Conservation (phyloP, 2,797 vertebrate species). For the Hypotaenidia philippensis region DNA sequence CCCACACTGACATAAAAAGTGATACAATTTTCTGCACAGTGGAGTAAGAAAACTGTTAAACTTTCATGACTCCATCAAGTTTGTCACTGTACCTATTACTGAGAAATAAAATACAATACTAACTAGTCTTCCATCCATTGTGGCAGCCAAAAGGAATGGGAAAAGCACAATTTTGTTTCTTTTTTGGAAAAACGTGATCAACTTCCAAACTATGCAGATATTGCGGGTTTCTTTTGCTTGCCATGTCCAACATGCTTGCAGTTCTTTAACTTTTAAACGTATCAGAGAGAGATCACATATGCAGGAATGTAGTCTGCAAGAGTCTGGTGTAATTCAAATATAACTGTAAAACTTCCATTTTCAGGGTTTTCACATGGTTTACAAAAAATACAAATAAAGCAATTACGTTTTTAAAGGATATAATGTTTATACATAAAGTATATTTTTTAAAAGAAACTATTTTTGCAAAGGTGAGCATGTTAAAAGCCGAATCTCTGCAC, state of each 20-base stretch:
- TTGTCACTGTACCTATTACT: neutral
- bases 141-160: neutral
- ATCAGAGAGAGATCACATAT: neutral
- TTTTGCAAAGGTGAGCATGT: neutral
- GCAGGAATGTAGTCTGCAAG: neutral
- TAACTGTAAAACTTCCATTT: neutral
- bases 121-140: neutral
- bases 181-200: neutral
- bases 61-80: neutral
- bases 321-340: neutral
- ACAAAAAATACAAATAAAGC: neutral
- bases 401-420: neutral
- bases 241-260: neutral
- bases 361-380: neutral
- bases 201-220: neutral
- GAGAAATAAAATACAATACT: neutral
- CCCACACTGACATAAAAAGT: neutral
- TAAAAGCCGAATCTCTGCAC: neutral
- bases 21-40: neutral
- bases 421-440: neutral
- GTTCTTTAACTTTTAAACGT: neutral
- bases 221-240: neutral
- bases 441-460: neutral
- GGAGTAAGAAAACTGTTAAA: neutral
- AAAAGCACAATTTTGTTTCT: neutral